Base-by-base conservation (phyloP, 2,113 vertebrate genomes). In the Callochromis pleurospilus region DNA sequence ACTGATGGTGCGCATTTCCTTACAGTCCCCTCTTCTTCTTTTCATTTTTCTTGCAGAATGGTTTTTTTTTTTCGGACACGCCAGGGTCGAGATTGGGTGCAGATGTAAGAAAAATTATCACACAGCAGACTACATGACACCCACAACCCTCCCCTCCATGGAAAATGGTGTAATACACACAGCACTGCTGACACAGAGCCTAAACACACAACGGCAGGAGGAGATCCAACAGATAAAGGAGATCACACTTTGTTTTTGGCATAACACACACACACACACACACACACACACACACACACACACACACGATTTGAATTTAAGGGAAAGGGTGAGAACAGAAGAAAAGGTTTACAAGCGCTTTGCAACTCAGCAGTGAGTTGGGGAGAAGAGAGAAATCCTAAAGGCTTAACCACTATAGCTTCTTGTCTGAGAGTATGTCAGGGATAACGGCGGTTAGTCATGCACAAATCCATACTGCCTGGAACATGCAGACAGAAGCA, bases 371-470 rank as follows among this genome's bases (percentile, higher is more conserved):
- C 85, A 87, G 79, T 70, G 75, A 82, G 86, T 86, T 82, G 51
- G 12, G 80, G 49, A 62, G 80, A 77, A 53, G 79, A 87, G 33
- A 33, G 56, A 58, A 81, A 88, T 90, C 65, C 51, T 26, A 24
- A 15, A 82, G 83, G 89, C 90, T 93, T 90, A 86, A 89, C 85
- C 7, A 9, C 86, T 88, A 56, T 86, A 79, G 82, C 53, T 79
- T 85, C 83, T 87, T 68, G 21, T 85, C 80, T 90, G 79, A 81
- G 21, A 87, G 60, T 85, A 90, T 84, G 89, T 86, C 81, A 38
- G 68, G 83, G 83, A 93, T 91, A 89, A 88, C 75, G 36, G 85
- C 79, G 55, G 79, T 91, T 90, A 85, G 86, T 93, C 93, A 91
- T 89, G 85, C 88, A 92, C 62, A 88, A 92, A 93, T 82, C 84